Evolutionary conservation across 2,888 invertebrate species (phyloP), one percentile per base, ranked within the genome.

Genomic region (Monochamus alternatus): DNA sequence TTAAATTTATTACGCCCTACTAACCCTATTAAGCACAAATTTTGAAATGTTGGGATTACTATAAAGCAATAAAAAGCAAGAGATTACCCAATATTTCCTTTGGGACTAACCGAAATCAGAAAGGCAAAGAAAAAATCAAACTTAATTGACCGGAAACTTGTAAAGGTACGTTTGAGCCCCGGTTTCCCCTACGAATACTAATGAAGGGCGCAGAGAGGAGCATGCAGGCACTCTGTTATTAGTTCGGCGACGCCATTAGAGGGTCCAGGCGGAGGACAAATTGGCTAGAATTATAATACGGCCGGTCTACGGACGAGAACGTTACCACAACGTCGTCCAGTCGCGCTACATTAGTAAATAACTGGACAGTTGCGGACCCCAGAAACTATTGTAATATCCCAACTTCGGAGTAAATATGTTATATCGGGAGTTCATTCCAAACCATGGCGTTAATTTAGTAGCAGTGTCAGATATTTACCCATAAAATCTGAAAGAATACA

Each of bases 171-270:
- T 9, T 38, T 69, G 7, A 31, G 38, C 60, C 31, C 69, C 47
- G 47, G 31, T 69, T 59, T 30, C 59, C 69, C 69, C 69, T 59
- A 69, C 44, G 43, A 14, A 32, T 68, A 69, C 60, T 59, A 69
- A 69, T 60, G 60, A 69, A 60, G 8, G 60, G 69, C 31, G 47
- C 22, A 59, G 60, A 59, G 44, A 65, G 60, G 60, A 60, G 31
- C 31, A 43, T 60, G 60, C 59, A 60, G 60, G 76, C 75, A 79
- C 84, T 83, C 81, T 80, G 84, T 86, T 87, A 86, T 87, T 87
- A 86, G 86, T 87, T 86, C 83, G 85, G 84, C 82, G 85, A 84
- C 84, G 85, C 82, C 80, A 85, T 86, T 84, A 83, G 78, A 80
- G 82, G 81, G 82, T 77, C 80, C 80, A 75, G 80, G 81, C 78